Percentiles rank a stretch among this genome's conserved stretches.
Evolutionary conservation across 2,888 invertebrate genomes (phyloP).

Genomic region (Anthoptus insignis): DNA sequence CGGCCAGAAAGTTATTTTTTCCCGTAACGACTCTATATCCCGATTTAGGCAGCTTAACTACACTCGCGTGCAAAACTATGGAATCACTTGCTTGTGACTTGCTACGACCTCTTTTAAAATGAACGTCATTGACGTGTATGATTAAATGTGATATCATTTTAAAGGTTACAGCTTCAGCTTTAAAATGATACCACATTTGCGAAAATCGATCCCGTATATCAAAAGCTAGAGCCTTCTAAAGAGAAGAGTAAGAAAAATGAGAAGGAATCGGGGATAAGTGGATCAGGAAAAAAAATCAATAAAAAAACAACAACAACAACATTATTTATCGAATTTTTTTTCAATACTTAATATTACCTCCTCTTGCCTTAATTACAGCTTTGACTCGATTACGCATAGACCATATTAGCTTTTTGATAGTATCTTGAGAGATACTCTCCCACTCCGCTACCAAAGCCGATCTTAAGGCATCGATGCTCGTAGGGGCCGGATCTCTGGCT

Average conservation of each 20-base stretch:
- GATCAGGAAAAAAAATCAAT: not conserved
- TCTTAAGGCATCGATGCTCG: slow-evolving; percentile 2
- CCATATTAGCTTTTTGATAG: slow-evolving; percentile 2
- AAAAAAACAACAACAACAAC: not conserved
- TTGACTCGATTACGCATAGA: slow-evolving; percentile 8
- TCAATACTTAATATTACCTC: slow-evolving; percentile 7
- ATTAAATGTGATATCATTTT: not conserved
- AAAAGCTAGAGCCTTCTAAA: not conserved
- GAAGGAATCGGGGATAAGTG: not conserved
- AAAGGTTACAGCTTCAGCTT: not conserved
- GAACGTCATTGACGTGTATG: not conserved
- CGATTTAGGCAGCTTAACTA: no score
- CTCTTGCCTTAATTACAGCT: slow-evolving; percentile 11
- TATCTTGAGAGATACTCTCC: slow-evolving; percentile 17
- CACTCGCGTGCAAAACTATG: not conserved
- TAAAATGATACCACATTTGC: not conserved
- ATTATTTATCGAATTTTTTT: not conserved
- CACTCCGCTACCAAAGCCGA: slow-evolving; percentile 15
- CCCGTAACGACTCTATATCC: no score
- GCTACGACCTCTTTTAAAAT: not conserved
- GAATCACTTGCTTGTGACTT: not conserved
- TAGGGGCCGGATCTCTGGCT: not conserved
- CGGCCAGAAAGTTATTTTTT: no score
- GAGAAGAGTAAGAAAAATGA: not conserved
- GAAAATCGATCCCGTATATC: not conserved